Conservation (phyloP, 2,888 invertebrate genomes). For the Tridacna crocea region DNA sequence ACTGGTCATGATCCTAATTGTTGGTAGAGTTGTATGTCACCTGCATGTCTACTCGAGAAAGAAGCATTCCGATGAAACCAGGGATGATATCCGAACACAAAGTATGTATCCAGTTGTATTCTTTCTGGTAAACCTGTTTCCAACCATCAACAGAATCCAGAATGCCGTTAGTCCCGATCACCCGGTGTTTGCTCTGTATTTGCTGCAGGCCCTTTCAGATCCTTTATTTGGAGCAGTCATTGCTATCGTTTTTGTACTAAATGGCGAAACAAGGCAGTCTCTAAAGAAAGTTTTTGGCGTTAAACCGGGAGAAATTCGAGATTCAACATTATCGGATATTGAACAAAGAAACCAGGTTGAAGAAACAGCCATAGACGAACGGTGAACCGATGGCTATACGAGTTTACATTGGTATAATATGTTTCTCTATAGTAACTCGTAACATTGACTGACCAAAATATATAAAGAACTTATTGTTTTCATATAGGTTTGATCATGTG, state of each 20-base stretch:
- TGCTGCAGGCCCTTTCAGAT: conserved; percentile 28
- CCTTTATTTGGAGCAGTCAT: conserved; percentile 35
- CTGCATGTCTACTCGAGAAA: not conserved
- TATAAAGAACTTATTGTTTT: no score
- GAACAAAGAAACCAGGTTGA: no score
- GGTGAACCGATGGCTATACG: no score
- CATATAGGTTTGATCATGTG: no score
- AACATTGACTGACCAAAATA: no score
- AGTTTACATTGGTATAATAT: no score
- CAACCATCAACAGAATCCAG: conserved; percentile 35
- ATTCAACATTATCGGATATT: no score
- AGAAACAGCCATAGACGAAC: no score
- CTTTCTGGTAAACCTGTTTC: conserved; percentile 33
- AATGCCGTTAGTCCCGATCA: conserved; percentile 17
- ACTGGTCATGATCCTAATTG: conserved; percentile 31
- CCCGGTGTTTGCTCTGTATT: conserved; percentile 32
- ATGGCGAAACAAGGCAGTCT: conserved; percentile 29
- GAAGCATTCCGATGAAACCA: not conserved
- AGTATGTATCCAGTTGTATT: conserved; percentile 44
- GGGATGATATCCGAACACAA: conserved; percentile 34
- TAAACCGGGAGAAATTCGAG: no score
- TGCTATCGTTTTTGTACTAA: conserved; percentile 39
- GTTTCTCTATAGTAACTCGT: no score
- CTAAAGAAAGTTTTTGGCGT: not conserved
- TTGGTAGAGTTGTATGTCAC: conserved; percentile 15